Conservation (phyloP, 2,113 vertebrate species). For the Rallus limicola region DNA sequence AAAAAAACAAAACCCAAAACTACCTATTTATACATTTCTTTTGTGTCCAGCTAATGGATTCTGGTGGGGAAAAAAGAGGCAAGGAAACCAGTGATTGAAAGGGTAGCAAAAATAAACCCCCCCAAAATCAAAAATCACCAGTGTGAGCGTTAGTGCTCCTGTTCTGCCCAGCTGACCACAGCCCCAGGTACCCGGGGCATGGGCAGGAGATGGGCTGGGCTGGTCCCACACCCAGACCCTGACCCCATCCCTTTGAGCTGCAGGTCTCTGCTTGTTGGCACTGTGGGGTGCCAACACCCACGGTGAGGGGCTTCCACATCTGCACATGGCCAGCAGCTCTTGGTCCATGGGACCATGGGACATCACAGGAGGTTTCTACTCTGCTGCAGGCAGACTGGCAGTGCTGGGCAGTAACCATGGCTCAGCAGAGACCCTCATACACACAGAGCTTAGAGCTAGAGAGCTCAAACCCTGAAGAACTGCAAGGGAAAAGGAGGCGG, state of each 20-base stretch:
- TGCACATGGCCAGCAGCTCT: accelerated
- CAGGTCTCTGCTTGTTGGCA: background rate
- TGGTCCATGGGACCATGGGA: accelerated
- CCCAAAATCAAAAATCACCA: background rate
- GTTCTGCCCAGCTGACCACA: accelerated
- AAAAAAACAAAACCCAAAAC: no score
- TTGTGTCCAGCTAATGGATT: background rate
- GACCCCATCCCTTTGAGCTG: accelerated
- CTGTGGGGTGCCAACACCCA: background rate
- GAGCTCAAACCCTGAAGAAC: background rate
- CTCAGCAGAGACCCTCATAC: background rate
- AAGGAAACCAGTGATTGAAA: background rate
- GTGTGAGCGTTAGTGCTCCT: background rate
- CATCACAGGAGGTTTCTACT: background rate
- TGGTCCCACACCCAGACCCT: accelerated
- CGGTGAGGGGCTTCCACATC: background rate
- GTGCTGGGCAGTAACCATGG: background rate
- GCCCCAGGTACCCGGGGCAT: background rate
- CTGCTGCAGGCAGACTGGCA: background rate
- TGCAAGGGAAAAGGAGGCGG: background rate
- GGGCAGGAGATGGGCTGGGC: background rate
- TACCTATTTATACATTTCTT: background rate
- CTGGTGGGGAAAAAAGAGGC: background rate
- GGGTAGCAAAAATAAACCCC: background rate
- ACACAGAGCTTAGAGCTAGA: background rate